Conservation (phyloP, 1,140 invertebrate genomes). For the Trinorchestia longiramus region DNA sequence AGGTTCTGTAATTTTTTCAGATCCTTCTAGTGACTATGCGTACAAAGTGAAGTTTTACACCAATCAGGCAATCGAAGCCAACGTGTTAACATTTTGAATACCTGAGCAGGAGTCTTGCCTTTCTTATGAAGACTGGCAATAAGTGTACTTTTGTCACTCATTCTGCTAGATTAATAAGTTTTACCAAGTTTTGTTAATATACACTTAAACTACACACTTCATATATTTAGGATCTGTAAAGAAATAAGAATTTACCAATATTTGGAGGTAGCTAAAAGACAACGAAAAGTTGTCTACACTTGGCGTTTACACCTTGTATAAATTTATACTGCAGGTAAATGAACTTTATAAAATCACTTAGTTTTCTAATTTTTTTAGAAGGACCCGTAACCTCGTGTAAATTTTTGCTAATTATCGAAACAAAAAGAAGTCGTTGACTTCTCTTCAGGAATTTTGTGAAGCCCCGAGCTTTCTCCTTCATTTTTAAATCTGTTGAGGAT, state of each 20-base stretch:
- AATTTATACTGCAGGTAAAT: background rate
- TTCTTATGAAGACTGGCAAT: too few relatives aligned
- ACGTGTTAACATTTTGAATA: too few relatives aligned
- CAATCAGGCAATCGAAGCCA: too few relatives aligned
- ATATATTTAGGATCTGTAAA: too few relatives aligned
- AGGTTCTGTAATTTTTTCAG: too few relatives aligned
- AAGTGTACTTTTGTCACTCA: too few relatives aligned
- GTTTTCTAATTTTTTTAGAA: background rate
- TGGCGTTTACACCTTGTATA: background rate
- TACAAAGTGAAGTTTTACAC: too few relatives aligned
- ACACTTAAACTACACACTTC: too few relatives aligned
- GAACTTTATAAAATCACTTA: background rate
- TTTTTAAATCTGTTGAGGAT: background rate
- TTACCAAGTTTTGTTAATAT: too few relatives aligned
- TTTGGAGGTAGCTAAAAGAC: background rate
- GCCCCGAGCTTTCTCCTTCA: background rate
- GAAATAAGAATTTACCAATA: background rate
- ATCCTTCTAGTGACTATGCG: too few relatives aligned
- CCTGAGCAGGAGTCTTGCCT: too few relatives aligned
- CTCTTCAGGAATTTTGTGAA: background rate
- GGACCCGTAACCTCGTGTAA: background rate
- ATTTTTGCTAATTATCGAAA: background rate
- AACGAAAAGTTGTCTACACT: background rate
- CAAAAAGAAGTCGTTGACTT: background rate
- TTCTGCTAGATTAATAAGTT: too few relatives aligned